Percentiles rank a stretch among this genome's conserved stretches.
Evolutionary conservation across 1,140 invertebrate species (phyloP).

Genomic region (Cylas formicarius): DNA sequence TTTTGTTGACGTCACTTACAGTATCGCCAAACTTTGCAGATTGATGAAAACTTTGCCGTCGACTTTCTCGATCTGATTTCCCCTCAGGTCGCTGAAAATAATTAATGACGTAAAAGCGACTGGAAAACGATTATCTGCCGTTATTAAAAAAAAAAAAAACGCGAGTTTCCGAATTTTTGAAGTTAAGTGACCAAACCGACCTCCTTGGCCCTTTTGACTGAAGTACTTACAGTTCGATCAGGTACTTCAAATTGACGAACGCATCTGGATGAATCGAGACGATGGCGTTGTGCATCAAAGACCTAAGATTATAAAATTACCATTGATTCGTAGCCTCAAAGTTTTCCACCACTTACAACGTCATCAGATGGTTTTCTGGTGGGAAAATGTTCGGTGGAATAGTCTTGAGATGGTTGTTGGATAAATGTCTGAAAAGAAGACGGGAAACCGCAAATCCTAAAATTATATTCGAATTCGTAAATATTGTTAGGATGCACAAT

Average conservation of each 20-base stretch:
- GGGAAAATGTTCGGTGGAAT: conserved; percentile 13
- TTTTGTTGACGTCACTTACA: conserved; percentile 8
- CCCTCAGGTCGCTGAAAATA: conserved; percentile 8
- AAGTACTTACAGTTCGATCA: conserved; percentile 13
- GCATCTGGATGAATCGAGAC: conserved; percentile 3
- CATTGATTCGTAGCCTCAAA: neutral
- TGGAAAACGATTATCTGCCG: too few species aligned
- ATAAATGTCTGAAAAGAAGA: conserved; percentile 13
- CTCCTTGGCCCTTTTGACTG: too few species aligned
- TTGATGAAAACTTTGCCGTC: neutral
- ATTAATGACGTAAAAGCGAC: conserved; percentile 1
- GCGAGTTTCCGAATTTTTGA: too few species aligned
- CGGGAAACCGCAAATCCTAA: too few species aligned
- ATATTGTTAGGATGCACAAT: too few species aligned
- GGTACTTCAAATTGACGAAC: conserved; percentile 3
- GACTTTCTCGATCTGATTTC: conserved; percentile 8
- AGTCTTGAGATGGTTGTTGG: conserved; percentile 16
- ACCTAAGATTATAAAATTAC: neutral
- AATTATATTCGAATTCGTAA: too few species aligned
- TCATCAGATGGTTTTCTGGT: conserved; percentile 6
- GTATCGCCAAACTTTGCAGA: neutral
- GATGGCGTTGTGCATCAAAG: conserved; percentile 11
- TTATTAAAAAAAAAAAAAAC: too few species aligned
- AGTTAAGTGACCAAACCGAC: too few species aligned
- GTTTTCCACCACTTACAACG: conserved; percentile 11